These are phyloP conservation scores for Siniperca obscura DNA, from an alignment of 2,797 vertebrate species.

Conservation along the genomic window DNA sequence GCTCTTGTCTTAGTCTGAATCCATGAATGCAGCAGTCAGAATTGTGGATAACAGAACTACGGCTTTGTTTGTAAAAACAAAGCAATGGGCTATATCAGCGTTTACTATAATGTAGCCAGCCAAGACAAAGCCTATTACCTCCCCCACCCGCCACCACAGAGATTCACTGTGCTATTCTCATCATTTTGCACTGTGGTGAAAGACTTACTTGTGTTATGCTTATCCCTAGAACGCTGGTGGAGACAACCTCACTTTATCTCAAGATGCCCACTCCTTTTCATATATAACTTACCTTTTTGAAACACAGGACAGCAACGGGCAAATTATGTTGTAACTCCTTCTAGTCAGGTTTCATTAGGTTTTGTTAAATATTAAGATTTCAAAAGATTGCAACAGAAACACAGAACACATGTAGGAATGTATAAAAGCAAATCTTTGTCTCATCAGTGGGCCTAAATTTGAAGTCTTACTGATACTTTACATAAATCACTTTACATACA, in stretches of 20 bases:
- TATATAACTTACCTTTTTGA: constrained; percentile 42
- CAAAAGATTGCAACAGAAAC: neutral
- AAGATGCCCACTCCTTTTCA: constrained; percentile 39
- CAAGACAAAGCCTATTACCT: constrained; percentile 72
- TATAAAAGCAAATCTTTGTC: neutral
- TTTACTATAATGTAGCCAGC: constrained; percentile 62
- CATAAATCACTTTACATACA: neutral
- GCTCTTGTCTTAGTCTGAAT: constrained; percentile 48
- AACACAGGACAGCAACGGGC: constrained; percentile 14
- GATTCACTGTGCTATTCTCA: constrained; percentile 64
- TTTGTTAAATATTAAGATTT: constrained; percentile 4
- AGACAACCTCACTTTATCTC: constrained; percentile 41
- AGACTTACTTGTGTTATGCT: constrained; percentile 44
- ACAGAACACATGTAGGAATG: neutral
- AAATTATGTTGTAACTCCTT: neutral
- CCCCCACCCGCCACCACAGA: constrained; percentile 43
- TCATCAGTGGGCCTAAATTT: neutral
- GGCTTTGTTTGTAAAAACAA: constrained; percentile 75
- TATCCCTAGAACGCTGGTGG: constrained; percentile 53
- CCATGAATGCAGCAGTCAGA: constrained; percentile 45
- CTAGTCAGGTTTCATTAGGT: neutral
- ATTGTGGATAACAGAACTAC: constrained; percentile 43
- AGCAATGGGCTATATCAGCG: constrained; percentile 73
- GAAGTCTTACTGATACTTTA: neutral
- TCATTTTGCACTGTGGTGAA: constrained; percentile 54